Base-by-base conservation (phyloP, 2,113 vertebrate genomes). In the Clupea harengus region DNA sequence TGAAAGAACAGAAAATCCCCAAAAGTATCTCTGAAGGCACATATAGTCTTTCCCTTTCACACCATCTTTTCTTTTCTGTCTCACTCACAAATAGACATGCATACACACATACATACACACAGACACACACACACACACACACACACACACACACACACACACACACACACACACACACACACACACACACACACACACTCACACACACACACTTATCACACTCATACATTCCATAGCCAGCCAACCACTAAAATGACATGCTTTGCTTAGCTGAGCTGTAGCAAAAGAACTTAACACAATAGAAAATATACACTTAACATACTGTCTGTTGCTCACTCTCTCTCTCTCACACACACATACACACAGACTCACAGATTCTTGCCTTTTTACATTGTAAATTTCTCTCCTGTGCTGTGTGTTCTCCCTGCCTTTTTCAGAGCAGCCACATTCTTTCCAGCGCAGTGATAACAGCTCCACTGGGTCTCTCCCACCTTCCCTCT, bases 401-500 rank as follows among this genome's bases (percentile, higher is more conserved):
- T 39, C 32, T 78, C 28, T 75, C 10, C n/a, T 67, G 64, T 67
- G 64, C n/a, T 11, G 67, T 78, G 72, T 78, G 67, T 75, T 78
- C 72, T 32, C 0, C 17, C 28, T 78, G 72, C 72, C 72, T 32
- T 28, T 75, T 11, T 78, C 72, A 17, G 90, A 83, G 78, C 90
- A 92, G 89, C 90, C 87, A 88, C 93, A 92, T 94, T 94, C 92
- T 91, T 92, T 92, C 91, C 93, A 86, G 89, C 89, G 89, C 94
- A 91, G 92, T 90, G 90, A 93, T 89, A 93, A 89, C 85, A 88
- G 88, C 90, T 90, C 90, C 92, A 87, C 32, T 28, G 85, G 84
- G 81, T 81, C 32, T 32, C 50, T 50, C 25, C 13, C 85, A 52
- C 82, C 11, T 45, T 85, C 83, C 78, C 85, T 86, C 52, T 81